Conservation (phyloP, 2,888 invertebrate genomes). For the Embidobia sp. region DNA sequence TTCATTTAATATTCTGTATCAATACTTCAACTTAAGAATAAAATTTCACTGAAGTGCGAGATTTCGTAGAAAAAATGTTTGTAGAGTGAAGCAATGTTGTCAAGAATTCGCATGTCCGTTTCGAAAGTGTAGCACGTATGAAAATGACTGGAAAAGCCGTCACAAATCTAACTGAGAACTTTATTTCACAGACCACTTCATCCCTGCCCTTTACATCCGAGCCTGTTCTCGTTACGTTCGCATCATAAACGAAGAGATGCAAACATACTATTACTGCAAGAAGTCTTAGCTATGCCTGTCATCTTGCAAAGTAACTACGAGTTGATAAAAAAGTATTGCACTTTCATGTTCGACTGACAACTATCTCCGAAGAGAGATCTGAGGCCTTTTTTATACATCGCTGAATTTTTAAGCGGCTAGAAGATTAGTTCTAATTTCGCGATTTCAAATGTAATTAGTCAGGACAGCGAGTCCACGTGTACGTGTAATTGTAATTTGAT, state of each 20-base stretch:
- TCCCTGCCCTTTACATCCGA: constrained; percentile 80
- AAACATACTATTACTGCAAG: constrained; percentile 75
- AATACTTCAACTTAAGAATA: no score
- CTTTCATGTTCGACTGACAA: constrained; percentile 59
- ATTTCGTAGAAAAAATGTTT: neutral
- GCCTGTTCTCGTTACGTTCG: constrained; percentile 81
- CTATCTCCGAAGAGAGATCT: constrained; percentile 43
- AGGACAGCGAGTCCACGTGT: constrained; percentile 18
- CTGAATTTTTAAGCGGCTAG: constrained; percentile 28
- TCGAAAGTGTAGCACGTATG: constrained; percentile 14
- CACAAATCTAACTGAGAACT: constrained; percentile 39
- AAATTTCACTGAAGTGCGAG: neutral
- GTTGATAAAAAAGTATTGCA: constrained; percentile 54
- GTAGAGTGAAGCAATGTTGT: constrained; percentile 6
- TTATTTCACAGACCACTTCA: constrained; percentile 74
- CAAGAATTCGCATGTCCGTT: constrained; percentile 34
- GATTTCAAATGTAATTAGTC: constrained; percentile 50
- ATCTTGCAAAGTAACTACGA: constrained; percentile 54
- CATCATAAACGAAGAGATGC: constrained; percentile 75
- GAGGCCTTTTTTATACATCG: constrained; percentile 37
- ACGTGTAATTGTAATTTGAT: constrained; percentile 50
- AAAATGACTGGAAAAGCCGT: constrained; percentile 28
- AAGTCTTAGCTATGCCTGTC: constrained; percentile 64
- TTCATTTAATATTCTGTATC: no score
- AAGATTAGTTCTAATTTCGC: constrained; percentile 42